These are phyloP conservation scores for Geococcyx californianus DNA, from an alignment of 2,113 vertebrate species.

Conservation along the genomic window DNA sequence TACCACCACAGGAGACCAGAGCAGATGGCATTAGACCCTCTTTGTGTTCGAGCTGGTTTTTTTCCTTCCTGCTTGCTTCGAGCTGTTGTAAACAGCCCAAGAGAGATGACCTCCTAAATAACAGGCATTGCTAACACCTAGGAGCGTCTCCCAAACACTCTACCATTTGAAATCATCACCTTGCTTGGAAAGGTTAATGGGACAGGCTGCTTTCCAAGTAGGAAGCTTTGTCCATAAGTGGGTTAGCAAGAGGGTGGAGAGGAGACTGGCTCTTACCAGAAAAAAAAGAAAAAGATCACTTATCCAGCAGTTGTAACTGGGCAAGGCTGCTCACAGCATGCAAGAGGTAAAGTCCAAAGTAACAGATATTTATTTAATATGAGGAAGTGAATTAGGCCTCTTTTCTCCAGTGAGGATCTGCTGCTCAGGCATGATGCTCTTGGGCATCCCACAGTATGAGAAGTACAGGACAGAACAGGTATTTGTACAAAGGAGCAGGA, in stretches of 20 bases:
- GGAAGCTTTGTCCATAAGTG: slow-evolving; percentile 40
- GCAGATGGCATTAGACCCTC: neutral
- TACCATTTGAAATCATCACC: neutral
- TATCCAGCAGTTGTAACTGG: slow-evolving; percentile 3
- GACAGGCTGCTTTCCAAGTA: slow-evolving; percentile 22
- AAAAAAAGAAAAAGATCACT: slow-evolving; percentile 34
- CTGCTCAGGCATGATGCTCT: neutral
- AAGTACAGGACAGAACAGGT: neutral
- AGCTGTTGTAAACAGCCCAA: neutral
- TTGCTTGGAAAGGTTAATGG: slow-evolving; percentile 17
- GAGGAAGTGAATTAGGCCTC: slow-evolving; percentile 6
- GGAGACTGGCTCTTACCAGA: neutral
- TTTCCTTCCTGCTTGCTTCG: neutral
- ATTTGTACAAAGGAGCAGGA: neutral
- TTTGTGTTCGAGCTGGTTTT: neutral
- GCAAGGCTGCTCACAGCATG: neutral
- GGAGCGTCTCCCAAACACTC: neutral
- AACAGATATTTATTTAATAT: neutral
- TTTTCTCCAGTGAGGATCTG: neutral
- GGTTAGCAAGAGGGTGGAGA: slow-evolving; percentile 36
- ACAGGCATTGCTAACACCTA: neutral
- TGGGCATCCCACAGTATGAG: neutral
- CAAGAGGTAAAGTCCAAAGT: neutral
- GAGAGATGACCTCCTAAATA: neutral
- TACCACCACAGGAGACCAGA: neutral